Conservation (phyloP, 2,888 invertebrate species). For the Aphodius sticticus region DNA sequence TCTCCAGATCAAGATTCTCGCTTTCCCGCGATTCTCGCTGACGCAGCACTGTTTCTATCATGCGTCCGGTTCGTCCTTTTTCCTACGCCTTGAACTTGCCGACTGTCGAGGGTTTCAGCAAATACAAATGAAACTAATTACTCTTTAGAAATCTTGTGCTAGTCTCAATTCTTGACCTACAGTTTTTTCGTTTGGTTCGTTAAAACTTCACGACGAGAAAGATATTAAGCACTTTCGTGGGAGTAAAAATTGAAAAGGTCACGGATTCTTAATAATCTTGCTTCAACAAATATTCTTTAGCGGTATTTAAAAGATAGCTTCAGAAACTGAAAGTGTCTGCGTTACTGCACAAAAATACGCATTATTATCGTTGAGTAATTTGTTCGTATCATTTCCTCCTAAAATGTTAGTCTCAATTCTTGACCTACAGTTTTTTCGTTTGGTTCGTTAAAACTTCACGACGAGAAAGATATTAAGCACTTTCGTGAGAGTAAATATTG, state of each 20-base stretch:
- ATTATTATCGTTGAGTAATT: too few species aligned
- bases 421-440: neutral
- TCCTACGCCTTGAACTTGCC: conserved; percentile 17
- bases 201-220: neutral
- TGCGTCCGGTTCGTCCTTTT: conserved; percentile 28
- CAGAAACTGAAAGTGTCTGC: neutral
- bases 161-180: neutral
- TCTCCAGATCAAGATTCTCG: conserved; percentile 8
- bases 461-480: neutral
- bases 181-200: neutral
- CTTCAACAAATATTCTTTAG: neutral
- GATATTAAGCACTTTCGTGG: neutral
- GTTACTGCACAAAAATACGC: too few species aligned
- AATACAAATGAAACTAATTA: conserved; percentile 38
- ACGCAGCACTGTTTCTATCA: conserved; percentile 21
- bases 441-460: neutral
- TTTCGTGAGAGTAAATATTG: neutral
- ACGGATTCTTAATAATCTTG: neutral
- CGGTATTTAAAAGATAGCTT: neutral
- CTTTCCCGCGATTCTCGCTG: conserved; percentile 28
- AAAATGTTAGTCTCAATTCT: too few species aligned
- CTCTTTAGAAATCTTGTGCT: conserved; percentile 9
- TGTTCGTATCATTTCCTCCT: too few species aligned
- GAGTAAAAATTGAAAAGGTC: neutral
- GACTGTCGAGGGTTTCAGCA: conserved; percentile 28